Evolutionary conservation across 2,113 vertebrate genomes (phyloP).

Genomic region (Ameiurus melas): DNA sequence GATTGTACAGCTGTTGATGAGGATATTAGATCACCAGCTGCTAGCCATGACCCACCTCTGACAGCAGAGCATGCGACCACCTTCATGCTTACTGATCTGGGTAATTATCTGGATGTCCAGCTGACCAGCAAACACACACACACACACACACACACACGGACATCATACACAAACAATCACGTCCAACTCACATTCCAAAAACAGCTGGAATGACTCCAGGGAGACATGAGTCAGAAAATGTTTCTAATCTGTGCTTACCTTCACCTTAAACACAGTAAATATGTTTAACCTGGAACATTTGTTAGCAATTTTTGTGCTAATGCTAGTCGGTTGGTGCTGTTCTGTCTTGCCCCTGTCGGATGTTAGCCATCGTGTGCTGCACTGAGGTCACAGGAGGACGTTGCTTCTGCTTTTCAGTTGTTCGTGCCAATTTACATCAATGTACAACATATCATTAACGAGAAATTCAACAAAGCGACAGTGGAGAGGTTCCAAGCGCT

Average conservation of each 20-base stretch:
- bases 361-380: not conserved
- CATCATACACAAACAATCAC: not conserved
- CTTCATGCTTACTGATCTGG: constrained; percentile 69
- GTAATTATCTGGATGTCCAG: constrained; percentile 69
- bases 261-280: not conserved
- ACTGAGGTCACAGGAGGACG: not conserved
- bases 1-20: constrained; percentile 72
- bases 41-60: constrained; percentile 61
- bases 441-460: not conserved
- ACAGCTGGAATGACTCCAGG: constrained; percentile 30
- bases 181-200: constrained; percentile 12
- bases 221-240: not conserved
- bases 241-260: not conserved
- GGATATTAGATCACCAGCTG: constrained; percentile 66
- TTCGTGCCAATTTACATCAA: not conserved
- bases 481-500: not conserved
- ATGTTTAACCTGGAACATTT: not conserved
- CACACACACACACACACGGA: constrained; percentile 13
- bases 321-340: too few relatives aligned
- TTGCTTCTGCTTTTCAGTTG: too few relatives aligned
- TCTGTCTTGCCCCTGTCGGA: not conserved
- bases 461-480: not conserved
- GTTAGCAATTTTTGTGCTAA: not conserved
- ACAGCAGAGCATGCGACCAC: constrained; percentile 67
- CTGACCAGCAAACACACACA: constrained; percentile 50